Evolutionary conservation across 2,797 vertebrate genomes (phyloP).

Genomic region (Morelia viridis): DNA sequence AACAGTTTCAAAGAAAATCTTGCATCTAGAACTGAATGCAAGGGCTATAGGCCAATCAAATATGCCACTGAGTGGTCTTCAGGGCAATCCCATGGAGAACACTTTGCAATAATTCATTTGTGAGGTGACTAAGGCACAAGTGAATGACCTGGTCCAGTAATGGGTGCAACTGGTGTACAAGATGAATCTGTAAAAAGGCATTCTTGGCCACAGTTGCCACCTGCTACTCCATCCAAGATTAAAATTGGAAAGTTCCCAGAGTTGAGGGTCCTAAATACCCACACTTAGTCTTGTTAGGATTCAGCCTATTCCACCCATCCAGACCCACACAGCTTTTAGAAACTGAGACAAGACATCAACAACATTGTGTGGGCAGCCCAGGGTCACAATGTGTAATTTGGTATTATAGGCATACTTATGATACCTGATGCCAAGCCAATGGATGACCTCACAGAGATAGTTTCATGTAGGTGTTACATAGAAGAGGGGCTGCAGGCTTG

Average conservation of each 20-base stretch:
- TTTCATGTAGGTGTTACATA: not conserved
- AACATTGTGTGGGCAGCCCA: not conserved
- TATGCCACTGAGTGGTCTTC: not conserved
- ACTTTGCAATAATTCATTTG: not conserved
- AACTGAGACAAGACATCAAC: not conserved
- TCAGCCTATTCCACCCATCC: not conserved
- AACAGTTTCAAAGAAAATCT: not conserved
- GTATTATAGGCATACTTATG: not conserved
- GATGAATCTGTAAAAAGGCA: not conserved
- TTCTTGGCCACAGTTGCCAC: not conserved
- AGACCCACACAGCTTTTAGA: not conserved
- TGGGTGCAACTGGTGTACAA: not conserved
- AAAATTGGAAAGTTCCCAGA: not conserved
- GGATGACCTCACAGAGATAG: not conserved
- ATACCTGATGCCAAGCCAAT: not conserved
- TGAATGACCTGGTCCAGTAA: not conserved
- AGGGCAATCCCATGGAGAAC: not conserved
- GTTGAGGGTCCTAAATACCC: not conserved
- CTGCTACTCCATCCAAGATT: not conserved
- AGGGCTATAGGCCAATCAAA: not conserved
- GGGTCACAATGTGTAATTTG: not conserved
- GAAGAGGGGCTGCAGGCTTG: not conserved
- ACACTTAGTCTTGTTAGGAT: not conserved
- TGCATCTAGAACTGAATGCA: not conserved
- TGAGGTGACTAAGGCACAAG: not conserved